A percentile compares a stretch with the other conserved stretches of the same genome.
Conservation (phyloP, 1,140 invertebrate genomes). For the Steinernema feltiae region DNA sequence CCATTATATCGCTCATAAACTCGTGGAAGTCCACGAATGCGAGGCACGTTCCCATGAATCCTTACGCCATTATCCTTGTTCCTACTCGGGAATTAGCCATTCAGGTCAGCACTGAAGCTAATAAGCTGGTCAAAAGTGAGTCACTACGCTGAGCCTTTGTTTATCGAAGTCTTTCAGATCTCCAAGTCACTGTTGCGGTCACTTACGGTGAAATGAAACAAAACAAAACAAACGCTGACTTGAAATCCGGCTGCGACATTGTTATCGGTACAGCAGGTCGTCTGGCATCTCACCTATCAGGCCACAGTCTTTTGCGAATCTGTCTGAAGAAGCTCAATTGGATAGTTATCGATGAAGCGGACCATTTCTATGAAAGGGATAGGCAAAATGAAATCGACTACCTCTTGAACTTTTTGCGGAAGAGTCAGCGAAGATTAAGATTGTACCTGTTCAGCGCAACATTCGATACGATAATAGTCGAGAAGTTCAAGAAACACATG, state of each 20-base stretch:
- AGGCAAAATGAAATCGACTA: too few relatives aligned
- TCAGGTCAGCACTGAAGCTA: neutral
- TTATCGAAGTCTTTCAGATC: neutral
- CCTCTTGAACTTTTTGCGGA: neutral
- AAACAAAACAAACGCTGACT: neutral
- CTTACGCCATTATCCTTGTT: neutral
- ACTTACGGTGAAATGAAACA: neutral
- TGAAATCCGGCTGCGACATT: neutral
- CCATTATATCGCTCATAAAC: neutral
- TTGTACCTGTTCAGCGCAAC: neutral
- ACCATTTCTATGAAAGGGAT: neutral
- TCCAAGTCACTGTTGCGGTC: neutral
- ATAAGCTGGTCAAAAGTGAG: neutral
- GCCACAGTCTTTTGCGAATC: neutral
- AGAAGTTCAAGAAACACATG: neutral
- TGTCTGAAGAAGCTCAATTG: neutral
- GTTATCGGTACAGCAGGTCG: neutral
- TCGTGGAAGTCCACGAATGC: neutral
- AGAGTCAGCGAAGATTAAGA: neutral
- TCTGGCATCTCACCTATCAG: neutral
- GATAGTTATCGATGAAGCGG: neutral
- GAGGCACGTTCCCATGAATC: neutral
- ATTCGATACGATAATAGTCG: neutral
- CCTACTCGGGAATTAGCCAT: neutral
- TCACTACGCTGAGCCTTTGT: neutral